phyloP scores from a whole-genome alignment of 2,888 invertebrate species.

The Scrobipalpa costella region DNA sequence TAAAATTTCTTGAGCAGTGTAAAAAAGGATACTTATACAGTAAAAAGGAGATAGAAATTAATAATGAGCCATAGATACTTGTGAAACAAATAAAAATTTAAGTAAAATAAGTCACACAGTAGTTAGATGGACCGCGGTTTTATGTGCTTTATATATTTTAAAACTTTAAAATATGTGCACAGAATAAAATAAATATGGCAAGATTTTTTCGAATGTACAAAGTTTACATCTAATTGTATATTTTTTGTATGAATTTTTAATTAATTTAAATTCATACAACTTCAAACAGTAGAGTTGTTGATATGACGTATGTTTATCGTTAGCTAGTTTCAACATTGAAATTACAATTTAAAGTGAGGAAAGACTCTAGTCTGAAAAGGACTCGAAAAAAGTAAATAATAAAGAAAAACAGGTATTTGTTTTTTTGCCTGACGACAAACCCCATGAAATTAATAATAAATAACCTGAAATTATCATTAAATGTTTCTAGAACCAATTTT shows the following conservation, averaged over 20 bases:
- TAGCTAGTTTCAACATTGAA: neutral
- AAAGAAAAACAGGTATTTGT: too few species aligned
- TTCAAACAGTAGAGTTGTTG: neutral
- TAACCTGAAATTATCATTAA: too few species aligned
- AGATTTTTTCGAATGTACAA: conserved; percentile 13
- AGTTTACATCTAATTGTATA: conserved; percentile 11
- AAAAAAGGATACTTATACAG: neutral
- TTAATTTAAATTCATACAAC: conserved; percentile 10
- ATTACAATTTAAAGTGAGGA: too few species aligned
- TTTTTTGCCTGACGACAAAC: too few species aligned
- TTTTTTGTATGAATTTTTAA: conserved; percentile 15
- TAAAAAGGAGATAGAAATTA: too few species aligned
- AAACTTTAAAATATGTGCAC: neutral
- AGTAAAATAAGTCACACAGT: neutral
- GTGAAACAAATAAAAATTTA: too few species aligned
- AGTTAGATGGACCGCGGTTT: neutral
- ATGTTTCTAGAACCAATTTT: too few species aligned
- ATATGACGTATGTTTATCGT: conserved; percentile 20
- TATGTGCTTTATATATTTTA: neutral
- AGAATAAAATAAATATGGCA: conserved; percentile 7
- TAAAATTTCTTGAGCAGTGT: neutral
- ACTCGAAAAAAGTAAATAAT: too few species aligned
- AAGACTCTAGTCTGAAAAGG: too few species aligned
- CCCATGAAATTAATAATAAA: too few species aligned
- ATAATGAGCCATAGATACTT: too few species aligned